Base-by-base conservation (phyloP, 1,140 invertebrate species). In the Linepithema humile region DNA sequence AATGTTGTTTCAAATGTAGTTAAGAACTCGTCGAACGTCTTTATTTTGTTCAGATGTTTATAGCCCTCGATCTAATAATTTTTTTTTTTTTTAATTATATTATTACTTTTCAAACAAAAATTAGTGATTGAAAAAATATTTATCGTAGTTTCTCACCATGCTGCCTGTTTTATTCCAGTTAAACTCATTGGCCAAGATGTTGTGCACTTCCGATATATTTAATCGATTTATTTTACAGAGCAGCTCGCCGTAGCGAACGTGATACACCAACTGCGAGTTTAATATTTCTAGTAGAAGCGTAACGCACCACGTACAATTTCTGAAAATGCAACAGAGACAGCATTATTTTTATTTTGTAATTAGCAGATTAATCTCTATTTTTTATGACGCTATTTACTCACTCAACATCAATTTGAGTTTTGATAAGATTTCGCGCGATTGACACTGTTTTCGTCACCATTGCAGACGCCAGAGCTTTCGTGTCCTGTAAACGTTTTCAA, bases 91-190 rank as follows among this genome's bases (percentile, higher is more conserved):
- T 48, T 35, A 10, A 45, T 17, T 15, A 7, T 2, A 10, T 29
- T 2, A 12, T 23, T n/a, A 35, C 2, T 26, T 0, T 12, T 5
- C 1, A 40, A 29, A 50, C 3, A 26, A 4, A 20, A 1, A 12
- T 3, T n/a, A 4, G 17, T 17, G 15, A 5, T n/a, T 2, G 3
- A 15, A 10, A 9, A 23, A 73, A 38, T 43, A 32, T 40, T 69
- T 53, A 23, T 26, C n/a, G 1, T 59, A 26, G 48, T 62, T 26
- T 29, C 85, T 80, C 78, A 92, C 92, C 93, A 93, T 93, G 10
- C 57, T 85, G 15, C 88, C 74, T 0, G 93, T 94, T 84, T 93
- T 92, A 26, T 93, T 92, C 93, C 92, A 94, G 59, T 91, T 85
- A 45, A 94, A 92, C 45, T 92, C 88, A 2, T 84, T 69, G 0